Evolutionary conservation across 1,140 invertebrate genomes (phyloP), one percentile per base, ranked within the genome.

Genomic region (Drosophila seguyi): DNA sequence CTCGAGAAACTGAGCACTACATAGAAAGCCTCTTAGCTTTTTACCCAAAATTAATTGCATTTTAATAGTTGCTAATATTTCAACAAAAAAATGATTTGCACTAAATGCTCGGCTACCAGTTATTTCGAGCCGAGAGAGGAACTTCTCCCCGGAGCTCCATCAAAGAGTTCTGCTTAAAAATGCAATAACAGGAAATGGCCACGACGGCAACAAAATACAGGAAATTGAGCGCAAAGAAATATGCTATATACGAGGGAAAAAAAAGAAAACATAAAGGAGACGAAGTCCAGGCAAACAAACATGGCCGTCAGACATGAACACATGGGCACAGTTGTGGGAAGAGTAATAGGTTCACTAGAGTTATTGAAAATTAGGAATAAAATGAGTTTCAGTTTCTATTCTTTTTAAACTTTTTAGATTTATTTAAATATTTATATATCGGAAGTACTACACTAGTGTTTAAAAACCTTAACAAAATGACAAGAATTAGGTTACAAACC

Each of bases 201-300:
- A 76, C 55, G 73, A 76, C 74, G 74, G 62, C 73, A 59, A 59
- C 74, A 76, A 76, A 68, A 69, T 71, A 78, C 75, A 78, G 75
- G 75, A 78, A 78, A 78, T 78, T 78, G 75, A 78, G 75, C 74
- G 75, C 75, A 77, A 77, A 69, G 65, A 78, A 78, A 77, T 78
- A 60, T 77, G 75, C 63, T 53, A 55, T 69, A 50, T 45, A 58
- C n/a, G 44, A 47, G 38, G 14, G 10, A 20, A 7, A 16, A 36
- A 53, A 53, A 53, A 34, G 22, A 36, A 36, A 53, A 52, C 60
- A 38, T 44, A 75, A 59, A 48, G 45, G 66, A 72, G 68, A 72
- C 62, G 39, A 75, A 44, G 73, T 75, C 71, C 73, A 36, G 72
- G 72, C 74, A 45, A 76, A 76, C 73, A 77, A 78, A 78, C 63